A percentile compares a stretch with the other conserved stretches of the same genome.
These are phyloP conservation scores for Abramis brama DNA, from an alignment of 2,113 vertebrate species.

Conservation along the genomic window DNA sequence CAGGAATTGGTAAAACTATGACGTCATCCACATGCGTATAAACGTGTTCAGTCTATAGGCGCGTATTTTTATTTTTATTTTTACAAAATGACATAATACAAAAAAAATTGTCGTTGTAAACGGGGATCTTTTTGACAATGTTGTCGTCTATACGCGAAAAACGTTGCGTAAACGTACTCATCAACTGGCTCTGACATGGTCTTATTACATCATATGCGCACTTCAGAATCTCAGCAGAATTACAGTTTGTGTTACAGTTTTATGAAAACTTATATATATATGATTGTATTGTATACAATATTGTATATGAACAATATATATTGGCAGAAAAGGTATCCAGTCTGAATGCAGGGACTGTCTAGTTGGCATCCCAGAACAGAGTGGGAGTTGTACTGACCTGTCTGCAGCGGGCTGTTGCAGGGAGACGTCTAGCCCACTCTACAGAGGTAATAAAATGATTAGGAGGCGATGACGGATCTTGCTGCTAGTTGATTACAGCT, in stretches of 20 bases:
- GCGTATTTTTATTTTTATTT: too few species aligned
- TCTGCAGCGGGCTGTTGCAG: background rate
- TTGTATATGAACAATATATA: background rate
- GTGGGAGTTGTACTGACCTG: background rate
- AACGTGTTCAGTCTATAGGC: too few species aligned
- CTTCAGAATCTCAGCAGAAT: background rate
- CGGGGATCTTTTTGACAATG: too few species aligned
- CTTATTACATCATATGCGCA: background rate
- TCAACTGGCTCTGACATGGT: background rate
- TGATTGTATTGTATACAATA: too few species aligned
- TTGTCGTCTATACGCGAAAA: too few species aligned
- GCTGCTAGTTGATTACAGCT: slow-evolving; percentile 65
- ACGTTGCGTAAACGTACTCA: too few species aligned
- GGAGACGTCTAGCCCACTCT: slow-evolving; percentile 45
- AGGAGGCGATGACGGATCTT: slow-evolving; percentile 63
- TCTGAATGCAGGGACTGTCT: background rate
- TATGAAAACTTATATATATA: too few species aligned
- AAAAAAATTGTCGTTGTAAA: too few species aligned
- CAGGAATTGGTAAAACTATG: too few species aligned
- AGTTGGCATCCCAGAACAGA: background rate
- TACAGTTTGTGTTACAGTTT: background rate
- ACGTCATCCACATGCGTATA: too few species aligned
- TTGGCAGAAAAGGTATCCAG: too few species aligned
- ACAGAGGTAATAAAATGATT: slow-evolving; percentile 63
- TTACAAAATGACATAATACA: too few species aligned